Evolutionary conservation across 2,113 vertebrate species (phyloP).

Genomic region (Oenanthe melanoleuca): DNA sequence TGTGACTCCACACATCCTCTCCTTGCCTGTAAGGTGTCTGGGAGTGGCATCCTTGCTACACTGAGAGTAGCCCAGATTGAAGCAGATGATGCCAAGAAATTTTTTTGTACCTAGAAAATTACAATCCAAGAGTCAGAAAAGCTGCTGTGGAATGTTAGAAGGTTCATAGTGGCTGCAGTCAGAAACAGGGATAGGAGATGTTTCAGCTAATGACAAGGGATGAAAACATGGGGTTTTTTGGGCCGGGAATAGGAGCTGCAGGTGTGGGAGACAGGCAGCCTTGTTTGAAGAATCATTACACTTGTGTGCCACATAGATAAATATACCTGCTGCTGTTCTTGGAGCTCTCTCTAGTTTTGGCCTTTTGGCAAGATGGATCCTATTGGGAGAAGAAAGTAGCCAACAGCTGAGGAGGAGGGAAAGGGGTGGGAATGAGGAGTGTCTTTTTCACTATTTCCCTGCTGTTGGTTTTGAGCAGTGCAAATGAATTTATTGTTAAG

Average conservation of each 20-base stretch:
- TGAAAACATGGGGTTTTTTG: not conserved
- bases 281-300: not conserved
- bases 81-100: not conserved
- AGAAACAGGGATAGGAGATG: not conserved
- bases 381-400: not conserved
- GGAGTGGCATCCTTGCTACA: not conserved
- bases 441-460: not conserved
- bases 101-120: not conserved
- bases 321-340: not conserved
- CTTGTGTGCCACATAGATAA: fast-evolving
- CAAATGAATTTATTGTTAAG: not conserved
- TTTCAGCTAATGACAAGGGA: not conserved
- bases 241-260: not conserved
- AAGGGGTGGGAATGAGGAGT: not conserved
- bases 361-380: not conserved
- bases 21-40: not conserved
- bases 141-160: not conserved
- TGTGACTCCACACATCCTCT: not conserved
- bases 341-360: not conserved
- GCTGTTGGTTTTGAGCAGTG: not conserved
- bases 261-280: not conserved
- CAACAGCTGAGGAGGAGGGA: not conserved
- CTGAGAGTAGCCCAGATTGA: not conserved
- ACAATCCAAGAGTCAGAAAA: not conserved
- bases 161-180: not conserved